Evolutionary conservation across 1,140 invertebrate species (phyloP).

Genomic region (Carcinoscorpius rotundicauda): DNA sequence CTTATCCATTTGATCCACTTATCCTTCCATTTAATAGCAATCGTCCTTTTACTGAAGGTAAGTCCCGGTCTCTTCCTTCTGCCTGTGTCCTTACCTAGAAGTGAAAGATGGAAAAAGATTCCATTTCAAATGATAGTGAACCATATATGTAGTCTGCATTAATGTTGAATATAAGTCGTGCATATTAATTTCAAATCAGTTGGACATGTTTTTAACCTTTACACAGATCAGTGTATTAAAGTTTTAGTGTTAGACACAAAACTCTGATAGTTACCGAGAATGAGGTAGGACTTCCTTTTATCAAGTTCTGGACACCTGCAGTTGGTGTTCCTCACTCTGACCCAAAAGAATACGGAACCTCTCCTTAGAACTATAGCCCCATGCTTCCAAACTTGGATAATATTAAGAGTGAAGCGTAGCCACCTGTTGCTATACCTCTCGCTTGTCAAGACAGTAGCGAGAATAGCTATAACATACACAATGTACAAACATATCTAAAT

Average conservation of each 20-base stretch:
- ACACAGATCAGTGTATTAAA: too few species aligned
- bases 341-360: slow-evolving; percentile 60
- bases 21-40: slow-evolving; percentile 84
- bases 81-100: slow-evolving; percentile 21
- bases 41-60: slow-evolving; percentile 67
- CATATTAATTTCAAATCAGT: too few species aligned
- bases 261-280: slow-evolving; percentile 50
- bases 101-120: too few species aligned
- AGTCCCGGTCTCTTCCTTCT: slow-evolving; percentile 40
- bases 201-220: too few species aligned
- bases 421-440: slow-evolving; percentile 52
- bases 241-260: too few species aligned
- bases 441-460: slow-evolving; percentile 69
- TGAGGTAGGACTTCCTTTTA: slow-evolving; percentile 70
- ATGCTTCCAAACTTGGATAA: slow-evolving; percentile 70
- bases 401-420: slow-evolving; percentile 71
- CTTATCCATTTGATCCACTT: slow-evolving; percentile 86
- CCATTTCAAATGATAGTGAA: too few species aligned
- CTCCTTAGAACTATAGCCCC: slow-evolving; percentile 36
- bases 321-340: slow-evolving; percentile 64
- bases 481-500: too few species aligned
- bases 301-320: slow-evolving; percentile 94
- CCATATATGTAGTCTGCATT: too few species aligned
- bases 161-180: too few species aligned
- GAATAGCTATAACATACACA: slow-evolving; percentile 51